Conservation (phyloP, 2,888 invertebrate species). For the Euplexia lucipara region DNA sequence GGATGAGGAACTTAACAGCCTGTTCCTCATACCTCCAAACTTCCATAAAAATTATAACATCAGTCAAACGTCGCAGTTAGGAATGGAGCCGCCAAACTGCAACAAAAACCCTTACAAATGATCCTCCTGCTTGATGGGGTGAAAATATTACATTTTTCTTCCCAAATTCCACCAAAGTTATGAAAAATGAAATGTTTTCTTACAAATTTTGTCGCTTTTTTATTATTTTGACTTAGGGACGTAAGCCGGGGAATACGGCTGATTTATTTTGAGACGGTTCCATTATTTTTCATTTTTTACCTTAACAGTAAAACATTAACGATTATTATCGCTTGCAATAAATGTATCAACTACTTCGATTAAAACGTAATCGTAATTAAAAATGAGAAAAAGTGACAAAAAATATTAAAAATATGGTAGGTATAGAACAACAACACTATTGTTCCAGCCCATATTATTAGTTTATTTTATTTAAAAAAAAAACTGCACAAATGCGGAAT, state of each 20-base stretch:
- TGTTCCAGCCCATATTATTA: no score
- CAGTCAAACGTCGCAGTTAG: constrained; percentile 16
- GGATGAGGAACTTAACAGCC: no score
- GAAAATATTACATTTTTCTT: constrained; percentile 40
- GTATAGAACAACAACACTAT: no score
- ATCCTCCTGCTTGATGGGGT: constrained; percentile 32
- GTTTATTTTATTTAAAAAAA: no score
- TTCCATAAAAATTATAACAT: constrained; percentile 26
- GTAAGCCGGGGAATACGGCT: background rate
- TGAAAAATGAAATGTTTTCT: constrained; percentile 26
- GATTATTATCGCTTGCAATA: no score
- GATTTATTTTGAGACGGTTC: background rate
- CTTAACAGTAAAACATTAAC: no score
- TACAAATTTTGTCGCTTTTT: background rate
- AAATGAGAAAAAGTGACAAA: no score
- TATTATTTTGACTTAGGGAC: constrained; percentile 10
- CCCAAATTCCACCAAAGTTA: constrained; percentile 12
- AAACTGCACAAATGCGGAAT: no score
- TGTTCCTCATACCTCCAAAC: no score
- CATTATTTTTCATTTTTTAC: background rate
- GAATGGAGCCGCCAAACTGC: constrained; percentile 41
- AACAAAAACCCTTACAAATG: constrained; percentile 37
- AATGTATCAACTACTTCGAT: no score
- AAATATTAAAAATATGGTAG: no score
- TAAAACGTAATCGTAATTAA: no score